These are phyloP conservation scores for Picus viridis DNA, from an alignment of 2,797 vertebrate species.

Conservation along the genomic window DNA sequence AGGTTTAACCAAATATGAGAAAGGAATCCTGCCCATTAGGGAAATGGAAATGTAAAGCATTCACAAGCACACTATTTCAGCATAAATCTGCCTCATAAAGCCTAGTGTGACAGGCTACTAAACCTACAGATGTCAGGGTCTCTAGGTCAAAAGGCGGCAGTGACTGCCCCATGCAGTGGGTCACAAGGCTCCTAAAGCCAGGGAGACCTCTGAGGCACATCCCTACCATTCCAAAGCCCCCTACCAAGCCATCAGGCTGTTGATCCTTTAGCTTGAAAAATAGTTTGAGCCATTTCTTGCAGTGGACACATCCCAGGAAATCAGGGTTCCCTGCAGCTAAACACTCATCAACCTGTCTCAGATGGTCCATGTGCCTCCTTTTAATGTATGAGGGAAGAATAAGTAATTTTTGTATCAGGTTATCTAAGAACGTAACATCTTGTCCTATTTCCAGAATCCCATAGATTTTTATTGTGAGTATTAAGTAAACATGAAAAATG, in stretches of 20 bases:
- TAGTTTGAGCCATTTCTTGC: conserved; percentile 15
- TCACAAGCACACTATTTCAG: neutral
- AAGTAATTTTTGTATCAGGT: neutral
- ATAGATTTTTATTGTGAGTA: neutral
- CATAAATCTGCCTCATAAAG: conserved; percentile 48
- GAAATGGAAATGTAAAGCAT: neutral
- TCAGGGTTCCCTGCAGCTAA: neutral
- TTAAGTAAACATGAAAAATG: neutral
- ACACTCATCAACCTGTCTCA: conserved; percentile 24
- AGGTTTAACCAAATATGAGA: neutral
- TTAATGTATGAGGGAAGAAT: neutral
- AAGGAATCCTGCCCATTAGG: neutral
- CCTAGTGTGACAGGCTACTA: neutral
- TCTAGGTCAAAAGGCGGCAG: neutral
- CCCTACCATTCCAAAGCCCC: neutral
- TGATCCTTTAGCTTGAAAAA: conserved; percentile 25
- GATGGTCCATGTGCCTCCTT: neutral
- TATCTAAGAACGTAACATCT: neutral
- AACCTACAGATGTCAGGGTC: conserved; percentile 34
- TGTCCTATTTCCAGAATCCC: neutral
- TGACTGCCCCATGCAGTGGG: conserved; percentile 33
- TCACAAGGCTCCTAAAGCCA: neutral
- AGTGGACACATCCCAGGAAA: neutral
- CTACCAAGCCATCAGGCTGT: neutral
- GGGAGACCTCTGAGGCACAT: neutral